A percentile compares a stretch with the other conserved stretches of the same genome.
phyloP scores from a whole-genome alignment of 2,113 vertebrate genomes.

The Oryzias woworae region DNA sequence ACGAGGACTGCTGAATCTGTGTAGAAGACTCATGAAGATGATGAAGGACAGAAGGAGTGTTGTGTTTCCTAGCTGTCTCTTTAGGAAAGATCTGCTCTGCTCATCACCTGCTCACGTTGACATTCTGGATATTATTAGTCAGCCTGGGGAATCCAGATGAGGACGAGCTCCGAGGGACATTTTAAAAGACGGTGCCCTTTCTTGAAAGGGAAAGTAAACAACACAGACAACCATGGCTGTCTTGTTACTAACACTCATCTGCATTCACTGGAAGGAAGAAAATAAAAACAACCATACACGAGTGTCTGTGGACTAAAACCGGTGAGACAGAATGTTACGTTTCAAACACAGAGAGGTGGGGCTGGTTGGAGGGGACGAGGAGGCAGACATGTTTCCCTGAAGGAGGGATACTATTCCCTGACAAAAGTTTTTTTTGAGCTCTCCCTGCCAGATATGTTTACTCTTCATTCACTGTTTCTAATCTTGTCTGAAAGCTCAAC shows the following conservation, averaged over 20 bases:
- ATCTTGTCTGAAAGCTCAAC: slow-evolving; percentile 80
- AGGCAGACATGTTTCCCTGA: slow-evolving; percentile 43
- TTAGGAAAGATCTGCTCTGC: slow-evolving; percentile 21
- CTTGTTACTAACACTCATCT: slow-evolving; percentile 46
- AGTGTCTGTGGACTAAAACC: slow-evolving; percentile 17
- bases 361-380: slow-evolving; percentile 1
- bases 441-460: slow-evolving; percentile 58
- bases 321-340: slow-evolving; percentile 32
- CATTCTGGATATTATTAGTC: slow-evolving; percentile 50
- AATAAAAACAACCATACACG: background rate
- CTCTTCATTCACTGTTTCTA: slow-evolving; percentile 74
- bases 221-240: slow-evolving; percentile 16
- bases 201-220: slow-evolving; percentile 44
- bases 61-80: slow-evolving; percentile 29
- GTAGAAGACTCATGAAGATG: too few relatives aligned
- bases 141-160: slow-evolving; percentile 38
- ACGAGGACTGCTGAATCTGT: too few relatives aligned
- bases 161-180: slow-evolving; percentile 53
- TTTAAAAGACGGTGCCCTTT: slow-evolving; percentile 63
- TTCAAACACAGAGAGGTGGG: slow-evolving; percentile 8
- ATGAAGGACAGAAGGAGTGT: slow-evolving; percentile 2
- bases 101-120: slow-evolving; percentile 25
- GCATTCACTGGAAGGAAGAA: slow-evolving; percentile 13
- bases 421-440: slow-evolving; percentile 46
- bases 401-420: slow-evolving; percentile 50